phyloP scores from a whole-genome alignment of 2,888 invertebrate species.

The Spisula solida region DNA sequence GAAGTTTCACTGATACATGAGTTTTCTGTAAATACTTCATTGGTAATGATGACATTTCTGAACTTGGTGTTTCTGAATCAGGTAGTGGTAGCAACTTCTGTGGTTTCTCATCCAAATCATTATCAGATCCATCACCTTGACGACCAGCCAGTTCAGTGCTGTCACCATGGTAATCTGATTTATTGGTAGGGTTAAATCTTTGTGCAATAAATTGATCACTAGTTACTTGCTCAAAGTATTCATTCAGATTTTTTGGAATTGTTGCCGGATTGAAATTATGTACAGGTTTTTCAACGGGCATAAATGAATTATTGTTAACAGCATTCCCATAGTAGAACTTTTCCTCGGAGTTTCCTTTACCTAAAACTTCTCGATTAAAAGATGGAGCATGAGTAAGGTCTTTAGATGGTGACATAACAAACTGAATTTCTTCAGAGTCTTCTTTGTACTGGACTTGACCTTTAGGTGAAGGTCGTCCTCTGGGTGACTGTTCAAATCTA shows the following conservation, averaged over 20 bases:
- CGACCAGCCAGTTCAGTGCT: constrained; percentile 25
- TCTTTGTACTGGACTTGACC: constrained; percentile 32
- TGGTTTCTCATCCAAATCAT: constrained; percentile 25
- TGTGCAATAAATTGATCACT: constrained; percentile 25
- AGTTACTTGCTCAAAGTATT: constrained; percentile 54
- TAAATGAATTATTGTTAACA: constrained; percentile 42
- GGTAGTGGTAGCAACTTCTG: constrained; percentile 9
- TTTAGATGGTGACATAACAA: constrained; percentile 60
- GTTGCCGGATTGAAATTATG: constrained; percentile 29
- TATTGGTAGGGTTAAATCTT: background rate
- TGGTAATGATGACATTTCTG: constrained; percentile 42
- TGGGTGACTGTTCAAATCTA: constrained; percentile 39
- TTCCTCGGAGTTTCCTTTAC: constrained; percentile 29
- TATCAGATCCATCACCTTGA: constrained; percentile 59
- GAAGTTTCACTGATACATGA: constrained; percentile 69
- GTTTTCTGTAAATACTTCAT: constrained; percentile 64
- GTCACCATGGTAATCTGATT: background rate
- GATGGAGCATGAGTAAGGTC: constrained; percentile 22
- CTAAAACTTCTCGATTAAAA: constrained; percentile 41
- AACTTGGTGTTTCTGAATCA: constrained; percentile 30
- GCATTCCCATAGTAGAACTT: constrained; percentile 32
- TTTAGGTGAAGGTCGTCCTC: constrained; percentile 43
- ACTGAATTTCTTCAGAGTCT: constrained; percentile 52
- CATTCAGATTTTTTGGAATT: constrained; percentile 59
- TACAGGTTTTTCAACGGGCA: constrained; percentile 52